Evolutionary conservation across 1,140 invertebrate species (phyloP).

Genomic region (Caenorhabditis tropicalis): DNA sequence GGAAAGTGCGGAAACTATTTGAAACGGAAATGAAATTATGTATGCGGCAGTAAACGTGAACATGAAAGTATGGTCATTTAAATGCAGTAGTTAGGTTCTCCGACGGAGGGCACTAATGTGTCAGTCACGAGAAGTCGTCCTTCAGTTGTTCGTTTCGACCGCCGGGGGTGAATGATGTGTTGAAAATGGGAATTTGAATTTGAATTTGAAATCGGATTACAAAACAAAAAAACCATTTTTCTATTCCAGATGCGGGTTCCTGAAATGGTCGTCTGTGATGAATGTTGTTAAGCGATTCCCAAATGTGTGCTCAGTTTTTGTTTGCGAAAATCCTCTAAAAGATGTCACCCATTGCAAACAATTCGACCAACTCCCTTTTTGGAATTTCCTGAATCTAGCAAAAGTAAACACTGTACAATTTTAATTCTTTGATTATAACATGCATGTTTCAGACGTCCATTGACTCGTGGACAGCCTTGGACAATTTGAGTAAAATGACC

Average conservation of each 20-base stretch:
- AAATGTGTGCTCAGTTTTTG: conserved; percentile 51
- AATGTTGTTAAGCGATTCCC: conserved; percentile 49
- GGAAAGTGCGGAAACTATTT: not conserved
- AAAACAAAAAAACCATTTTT: not conserved
- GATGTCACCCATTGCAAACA: conserved; percentile 45
- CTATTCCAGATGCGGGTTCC: conserved; percentile 44
- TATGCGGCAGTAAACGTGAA: conserved; percentile 1
- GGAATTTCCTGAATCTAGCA: conserved; percentile 31
- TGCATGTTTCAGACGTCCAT: conserved; percentile 42
- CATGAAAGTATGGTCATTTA: conserved; percentile 33
- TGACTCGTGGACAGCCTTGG: conserved; percentile 36
- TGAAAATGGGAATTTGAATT: conserved; percentile 3
- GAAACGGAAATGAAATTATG: conserved; percentile 41
- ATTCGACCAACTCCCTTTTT: conserved; percentile 26
- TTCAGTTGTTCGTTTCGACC: not conserved
- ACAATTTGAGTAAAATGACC: conserved; percentile 44
- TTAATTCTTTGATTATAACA: not conserved
- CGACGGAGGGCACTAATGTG: not conserved
- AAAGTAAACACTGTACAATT: not conserved
- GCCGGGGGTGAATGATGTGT: conserved; percentile 9
- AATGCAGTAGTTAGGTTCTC: conserved; percentile 8
- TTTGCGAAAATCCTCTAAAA: conserved; percentile 56
- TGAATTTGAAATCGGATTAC: not conserved
- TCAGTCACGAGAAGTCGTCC: conserved; percentile 1
- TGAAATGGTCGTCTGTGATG: conserved; percentile 47